A percentile compares a stretch with the other conserved stretches of the same genome.
Conservation (phyloP, 2,113 vertebrate species). For the Arothron firmamentum region DNA sequence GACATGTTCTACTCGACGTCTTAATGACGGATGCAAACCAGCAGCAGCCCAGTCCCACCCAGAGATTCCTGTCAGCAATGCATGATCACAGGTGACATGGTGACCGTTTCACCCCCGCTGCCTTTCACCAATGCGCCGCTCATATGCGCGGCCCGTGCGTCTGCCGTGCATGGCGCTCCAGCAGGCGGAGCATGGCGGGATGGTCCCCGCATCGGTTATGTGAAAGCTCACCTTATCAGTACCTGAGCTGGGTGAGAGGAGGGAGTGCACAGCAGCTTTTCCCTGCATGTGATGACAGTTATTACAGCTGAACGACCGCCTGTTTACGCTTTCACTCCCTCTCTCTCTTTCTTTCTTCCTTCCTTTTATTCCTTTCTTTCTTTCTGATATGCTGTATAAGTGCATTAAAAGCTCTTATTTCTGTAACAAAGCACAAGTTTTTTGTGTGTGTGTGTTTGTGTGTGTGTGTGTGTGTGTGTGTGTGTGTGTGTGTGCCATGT, state of each 20-base stretch:
- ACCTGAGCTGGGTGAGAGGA: slow-evolving; percentile 19
- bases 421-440: too few species aligned
- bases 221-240: slow-evolving; percentile 63
- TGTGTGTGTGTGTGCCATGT: too few species aligned
- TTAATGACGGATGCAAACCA: slow-evolving; percentile 44
- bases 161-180: slow-evolving; percentile 24
- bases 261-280: slow-evolving; percentile 34
- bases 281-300: slow-evolving; percentile 60
- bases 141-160: slow-evolving; percentile 24
- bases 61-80: slow-evolving; percentile 63
- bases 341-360: background rate
- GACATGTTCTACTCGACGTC: slow-evolving; percentile 63
- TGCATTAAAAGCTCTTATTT: too few species aligned
- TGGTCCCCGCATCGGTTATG: slow-evolving; percentile 41
- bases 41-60: slow-evolving; percentile 13
- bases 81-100: slow-evolving; percentile 63
- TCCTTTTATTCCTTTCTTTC: background rate
- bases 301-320: slow-evolving; percentile 52
- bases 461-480: too few species aligned
- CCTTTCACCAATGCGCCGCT: slow-evolving; percentile 4
- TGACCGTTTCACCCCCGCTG: slow-evolving; percentile 34
- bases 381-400: background rate
- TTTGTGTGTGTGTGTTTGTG: too few species aligned
- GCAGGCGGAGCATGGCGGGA: slow-evolving; percentile 19
- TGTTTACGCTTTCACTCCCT: background rate